phyloP scores from a whole-genome alignment of 1,140 invertebrate genomes.

The Eueides isabella region DNA sequence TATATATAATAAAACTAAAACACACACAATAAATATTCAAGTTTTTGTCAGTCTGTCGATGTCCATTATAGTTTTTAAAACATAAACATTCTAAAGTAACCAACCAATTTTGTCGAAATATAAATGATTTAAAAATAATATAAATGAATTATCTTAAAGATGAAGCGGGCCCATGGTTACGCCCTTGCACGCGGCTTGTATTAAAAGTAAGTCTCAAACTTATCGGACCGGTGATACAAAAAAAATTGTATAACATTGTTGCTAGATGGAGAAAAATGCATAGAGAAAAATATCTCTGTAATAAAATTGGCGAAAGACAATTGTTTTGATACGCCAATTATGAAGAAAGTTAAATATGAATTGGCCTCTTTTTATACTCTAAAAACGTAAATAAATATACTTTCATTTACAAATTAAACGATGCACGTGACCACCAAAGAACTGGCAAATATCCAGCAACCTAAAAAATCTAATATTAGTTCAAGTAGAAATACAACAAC shows the following conservation, averaged over 20 bases:
- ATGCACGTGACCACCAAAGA: constrained; percentile 57
- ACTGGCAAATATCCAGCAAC: constrained; percentile 70
- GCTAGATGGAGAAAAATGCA: background rate
- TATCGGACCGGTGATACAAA: background rate
- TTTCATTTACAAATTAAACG: constrained; percentile 36
- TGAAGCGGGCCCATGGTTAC: too few relatives aligned
- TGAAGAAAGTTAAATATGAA: background rate
- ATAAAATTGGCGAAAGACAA: background rate
- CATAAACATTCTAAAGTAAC: too few relatives aligned
- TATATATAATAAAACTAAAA: too few relatives aligned
- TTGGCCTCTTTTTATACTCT: background rate
- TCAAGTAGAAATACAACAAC: constrained; percentile 68
- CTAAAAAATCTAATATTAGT: constrained; percentile 81
- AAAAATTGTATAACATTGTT: background rate
- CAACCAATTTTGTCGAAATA: too few relatives aligned
- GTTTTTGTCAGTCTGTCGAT: too few relatives aligned
- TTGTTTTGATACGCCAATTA: background rate
- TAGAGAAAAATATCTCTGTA: background rate
- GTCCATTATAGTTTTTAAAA: too few relatives aligned
- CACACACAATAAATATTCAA: too few relatives aligned
- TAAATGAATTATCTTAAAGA: too few relatives aligned
- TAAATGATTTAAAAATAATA: too few relatives aligned
- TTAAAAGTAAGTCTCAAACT: background rate
- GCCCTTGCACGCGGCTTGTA: too few relatives aligned
- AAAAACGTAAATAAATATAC: constrained; percentile 6